Evolutionary conservation across 2,797 vertebrate genomes (phyloP), one percentile per base, ranked within the genome.

Genomic region (Masticophis lateralis): DNA sequence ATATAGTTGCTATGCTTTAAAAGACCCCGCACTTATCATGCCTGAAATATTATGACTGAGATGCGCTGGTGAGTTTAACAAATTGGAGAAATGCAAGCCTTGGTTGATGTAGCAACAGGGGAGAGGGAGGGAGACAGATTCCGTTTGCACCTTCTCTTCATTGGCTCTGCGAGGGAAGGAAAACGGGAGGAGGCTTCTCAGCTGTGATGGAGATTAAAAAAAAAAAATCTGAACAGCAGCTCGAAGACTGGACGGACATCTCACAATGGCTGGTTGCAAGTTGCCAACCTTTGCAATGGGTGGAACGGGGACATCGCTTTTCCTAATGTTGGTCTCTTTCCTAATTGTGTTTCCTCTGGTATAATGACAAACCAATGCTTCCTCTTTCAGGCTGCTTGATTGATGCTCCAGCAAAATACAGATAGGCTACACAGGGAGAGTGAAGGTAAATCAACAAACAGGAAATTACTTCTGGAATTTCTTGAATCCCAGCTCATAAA

Each of bases 401-500:
- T 88, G 86, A 86, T n/a, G 90, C 90, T 60, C 74, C 56, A 47
- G 37, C 74, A 51, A 47, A 59, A 91, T 20, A 59, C 25, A 83
- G 90, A 69, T 43, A 57, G 12, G 53, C 32, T 53, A 7, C 2
- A 12, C n/a, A 56, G 61, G 43, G 11, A 47, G 11, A 47, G 32
- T 11, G 1, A 43, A n/a, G 91, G 86, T 28, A n/a, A 59, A 87
- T 57, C 56, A 61, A 61, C 37, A 25, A 61, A 51, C 11, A n/a
- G 14, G 53, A 74, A 92, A 92, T 37, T 6, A 57, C 59, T 74
- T 55, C 20, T 74, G 51, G 32, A 88, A 88, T 69, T 57, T 47
- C 57, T 27, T 59, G 32, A 88, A 88, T 59, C 63, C 91, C 86
- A 74, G 53, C 25, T 88, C 61, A 88, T 74, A 92, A 92, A 83